Base-by-base conservation (phyloP, 2,113 vertebrate species). In the Natator depressus region DNA sequence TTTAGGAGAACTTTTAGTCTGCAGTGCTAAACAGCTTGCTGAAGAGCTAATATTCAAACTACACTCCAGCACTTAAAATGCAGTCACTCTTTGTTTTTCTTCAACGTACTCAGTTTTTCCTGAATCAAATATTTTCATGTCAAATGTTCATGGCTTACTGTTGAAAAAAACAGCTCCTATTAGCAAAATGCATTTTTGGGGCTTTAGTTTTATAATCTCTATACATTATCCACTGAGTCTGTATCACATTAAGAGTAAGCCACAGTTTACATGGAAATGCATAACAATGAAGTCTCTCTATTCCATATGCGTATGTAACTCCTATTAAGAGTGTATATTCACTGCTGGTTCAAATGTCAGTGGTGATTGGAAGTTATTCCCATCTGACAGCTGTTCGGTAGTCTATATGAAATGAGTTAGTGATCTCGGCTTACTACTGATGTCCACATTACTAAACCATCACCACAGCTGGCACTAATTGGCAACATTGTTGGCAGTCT, bases 21-120 rank as follows among this genome's bases (percentile, higher is more conserved):
- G 42, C 2, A 1, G 82, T 88, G 76, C 87, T 96, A 78, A 82
- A 82, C 29, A 93, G 89, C n/a, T 84, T 95, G 69, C 53, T 85
- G 83, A 92, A 95, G 95, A 95, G 81, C 90, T 94, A 84, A 82
- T 85, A 86, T 90, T 93, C 91, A 96, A 95, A 90, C 91, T 72
- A 65, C 62, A 72, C 76, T 85, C 90, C 91, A 94, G 83, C 82
- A 91, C 72, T 94, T 87, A 85, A 95, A 94, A 91, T 50, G 8
- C 20, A 84, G 91, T 54, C 85, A 84, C 85, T 86, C 46, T 87
- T 90, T 3, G 1, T 69, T 85, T 95, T 95, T 91, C 85, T 91
- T 78, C 84, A 84, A 82, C 79, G 31, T 29, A 88, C 49, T 88
- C 81, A 76, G 84, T 3, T 1, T 78, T 94, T 95, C 88, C 54